A percentile compares a stretch with the other conserved stretches of the same genome.
Evolutionary conservation across 2,888 invertebrate species (phyloP).

Genomic region (Amphiduros pacificus): DNA sequence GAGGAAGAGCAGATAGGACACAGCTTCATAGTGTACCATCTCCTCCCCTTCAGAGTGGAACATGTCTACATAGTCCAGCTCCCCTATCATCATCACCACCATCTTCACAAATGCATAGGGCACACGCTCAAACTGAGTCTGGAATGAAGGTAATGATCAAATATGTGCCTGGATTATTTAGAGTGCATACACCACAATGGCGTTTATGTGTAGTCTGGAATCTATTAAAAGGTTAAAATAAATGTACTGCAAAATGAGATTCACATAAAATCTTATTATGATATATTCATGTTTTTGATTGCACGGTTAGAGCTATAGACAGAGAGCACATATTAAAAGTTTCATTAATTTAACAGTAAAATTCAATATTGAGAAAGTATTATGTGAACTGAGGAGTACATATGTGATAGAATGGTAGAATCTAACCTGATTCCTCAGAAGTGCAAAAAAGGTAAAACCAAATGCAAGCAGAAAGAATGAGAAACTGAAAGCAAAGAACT

Average conservation of each 20-base stretch:
- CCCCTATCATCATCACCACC: conserved; percentile 87
- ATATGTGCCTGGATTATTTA: neutral
- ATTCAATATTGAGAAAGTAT: neutral
- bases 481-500: conserved; percentile 63
- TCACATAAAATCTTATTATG: no score
- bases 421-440: conserved; percentile 52
- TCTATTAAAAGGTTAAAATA: no score
- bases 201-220: no score
- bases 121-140: conserved; percentile 20
- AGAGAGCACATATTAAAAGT: neutral
- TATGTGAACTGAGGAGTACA: no score
- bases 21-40: conserved; percentile 71
- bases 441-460: conserved; percentile 49
- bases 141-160: neutral
- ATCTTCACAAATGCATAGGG: conserved; percentile 67
- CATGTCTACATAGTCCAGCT: conserved; percentile 81
- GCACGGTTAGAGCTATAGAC: no score
- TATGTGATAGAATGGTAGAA: no score
- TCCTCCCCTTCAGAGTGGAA: conserved; percentile 69
- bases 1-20: conserved; percentile 75
- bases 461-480: conserved; percentile 56
- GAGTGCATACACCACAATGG: no score
- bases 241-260: no score
- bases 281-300: no score
- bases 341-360: neutral